A percentile compares a stretch with the other conserved stretches of the same genome.
Evolutionary conservation across 2,113 vertebrate genomes (phyloP).

Genomic region (Cyprinodon brontotheroides): DNA sequence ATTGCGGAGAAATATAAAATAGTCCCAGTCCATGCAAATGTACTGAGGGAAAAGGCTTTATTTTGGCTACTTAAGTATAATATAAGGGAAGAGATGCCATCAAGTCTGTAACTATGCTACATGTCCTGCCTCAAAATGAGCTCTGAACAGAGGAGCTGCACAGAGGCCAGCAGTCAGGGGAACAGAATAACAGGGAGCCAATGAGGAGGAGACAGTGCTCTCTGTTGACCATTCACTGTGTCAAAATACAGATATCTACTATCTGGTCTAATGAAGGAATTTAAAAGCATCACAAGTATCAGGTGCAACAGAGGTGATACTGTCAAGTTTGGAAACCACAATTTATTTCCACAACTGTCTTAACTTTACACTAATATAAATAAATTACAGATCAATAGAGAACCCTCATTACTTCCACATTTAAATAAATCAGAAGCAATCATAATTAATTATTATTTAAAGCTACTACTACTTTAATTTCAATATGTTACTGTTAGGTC

Average conservation of each 20-base stretch:
- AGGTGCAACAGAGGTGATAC: constrained; percentile 15
- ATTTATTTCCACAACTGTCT: constrained; percentile 15
- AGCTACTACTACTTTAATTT: not conserved
- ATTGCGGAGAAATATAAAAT: constrained; percentile 52
- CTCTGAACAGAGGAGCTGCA: constrained; percentile 28
- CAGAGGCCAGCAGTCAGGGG: constrained; percentile 55
- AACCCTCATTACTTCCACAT: not conserved
- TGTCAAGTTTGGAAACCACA: constrained; percentile 5
- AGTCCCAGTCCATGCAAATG: constrained; percentile 50
- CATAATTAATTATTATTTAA: not conserved
- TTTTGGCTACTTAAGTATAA: constrained; percentile 41
- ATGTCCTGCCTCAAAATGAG: constrained; percentile 53
- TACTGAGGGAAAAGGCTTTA: constrained; percentile 20
- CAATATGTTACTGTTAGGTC: not conserved
- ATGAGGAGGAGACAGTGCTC: constrained; percentile 23
- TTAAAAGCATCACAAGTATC: constrained; percentile 12
- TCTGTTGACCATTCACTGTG: constrained; percentile 35
- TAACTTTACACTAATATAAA: not conserved
- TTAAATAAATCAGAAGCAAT: not conserved
- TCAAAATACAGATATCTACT: constrained; percentile 34
- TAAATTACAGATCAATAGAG: constrained; percentile 8
- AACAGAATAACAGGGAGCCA: constrained; percentile 18
- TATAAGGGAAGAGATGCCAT: constrained; percentile 33
- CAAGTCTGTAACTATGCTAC: constrained; percentile 18
- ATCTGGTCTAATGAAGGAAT: constrained; percentile 31